phyloP scores from a whole-genome alignment of 2,113 vertebrate genomes.

The Anas platyrhynchos region DNA sequence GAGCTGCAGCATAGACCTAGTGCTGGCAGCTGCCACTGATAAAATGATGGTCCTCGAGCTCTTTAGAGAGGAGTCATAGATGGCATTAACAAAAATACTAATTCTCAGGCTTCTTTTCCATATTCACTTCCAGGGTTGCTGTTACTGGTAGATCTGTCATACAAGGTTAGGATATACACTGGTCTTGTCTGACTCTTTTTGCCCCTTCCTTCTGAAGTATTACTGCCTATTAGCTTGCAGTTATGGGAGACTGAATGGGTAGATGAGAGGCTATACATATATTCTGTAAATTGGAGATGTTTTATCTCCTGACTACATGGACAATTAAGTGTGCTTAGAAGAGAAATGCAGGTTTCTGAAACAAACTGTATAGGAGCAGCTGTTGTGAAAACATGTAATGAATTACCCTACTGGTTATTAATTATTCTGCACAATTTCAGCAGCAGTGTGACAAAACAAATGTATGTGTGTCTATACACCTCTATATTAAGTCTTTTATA shows the following conservation, averaged over 20 bases:
- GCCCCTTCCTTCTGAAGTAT: rapidly evolving
- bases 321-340: neutral
- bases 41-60: neutral
- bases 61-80: neutral
- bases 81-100: neutral
- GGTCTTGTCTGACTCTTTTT: neutral
- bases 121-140: neutral
- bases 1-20: neutral
- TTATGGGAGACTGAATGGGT: neutral
- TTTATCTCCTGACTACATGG: neutral
- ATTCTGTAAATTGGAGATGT: neutral
- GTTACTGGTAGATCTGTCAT: neutral
- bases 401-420: neutral
- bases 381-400: neutral
- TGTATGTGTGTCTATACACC: neutral
- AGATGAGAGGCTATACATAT: neutral
- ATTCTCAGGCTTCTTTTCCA: neutral
- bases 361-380: neutral
- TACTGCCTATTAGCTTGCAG: neutral
- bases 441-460: neutral
- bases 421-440: neutral
- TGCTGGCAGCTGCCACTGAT: neutral
- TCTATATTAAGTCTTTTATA: neutral
- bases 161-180: neutral
- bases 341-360: neutral